Percentiles rank a stretch among this genome's conserved stretches.
Conservation (phyloP, 2,113 vertebrate species). For the Sorex araneus region DNA sequence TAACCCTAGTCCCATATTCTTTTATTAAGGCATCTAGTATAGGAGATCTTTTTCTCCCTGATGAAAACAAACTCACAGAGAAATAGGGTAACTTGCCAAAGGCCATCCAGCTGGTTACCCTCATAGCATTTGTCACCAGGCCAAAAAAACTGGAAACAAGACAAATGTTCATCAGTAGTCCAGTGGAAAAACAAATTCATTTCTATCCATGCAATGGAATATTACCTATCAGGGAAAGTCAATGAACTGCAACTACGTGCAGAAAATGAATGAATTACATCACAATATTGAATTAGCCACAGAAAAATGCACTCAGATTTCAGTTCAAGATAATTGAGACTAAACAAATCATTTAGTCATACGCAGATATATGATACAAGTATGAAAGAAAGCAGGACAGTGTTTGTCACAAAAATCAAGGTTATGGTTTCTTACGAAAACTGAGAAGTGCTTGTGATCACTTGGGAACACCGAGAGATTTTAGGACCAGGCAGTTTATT, state of each 20-base stretch:
- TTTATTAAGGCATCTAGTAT: background rate
- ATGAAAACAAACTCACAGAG: background rate
- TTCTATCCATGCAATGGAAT: background rate
- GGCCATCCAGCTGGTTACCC: background rate
- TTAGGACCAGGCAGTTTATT: background rate
- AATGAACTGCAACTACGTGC: background rate
- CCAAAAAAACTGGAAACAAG: background rate
- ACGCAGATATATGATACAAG: background rate
- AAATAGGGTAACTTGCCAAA: background rate
- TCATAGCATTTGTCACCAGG: conserved; percentile 19
- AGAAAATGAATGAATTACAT: conserved; percentile 4
- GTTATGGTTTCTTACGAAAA: background rate
- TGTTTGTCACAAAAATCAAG: conserved; percentile 9
- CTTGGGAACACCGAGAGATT: background rate
- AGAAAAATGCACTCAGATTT: conserved; percentile 10
- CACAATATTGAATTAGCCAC: background rate
- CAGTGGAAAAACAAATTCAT: background rate
- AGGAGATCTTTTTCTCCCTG: background rate
- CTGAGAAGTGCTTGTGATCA: background rate
- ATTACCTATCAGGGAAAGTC: conserved; percentile 23
- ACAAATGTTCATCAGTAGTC: background rate
- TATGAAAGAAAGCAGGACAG: background rate
- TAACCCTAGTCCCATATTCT: background rate
- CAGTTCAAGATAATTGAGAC: conserved; percentile 33
- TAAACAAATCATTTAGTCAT: background rate